Evolutionary conservation across 2,797 vertebrate species (phyloP).

Genomic region (Cheirogaleus major): DNA sequence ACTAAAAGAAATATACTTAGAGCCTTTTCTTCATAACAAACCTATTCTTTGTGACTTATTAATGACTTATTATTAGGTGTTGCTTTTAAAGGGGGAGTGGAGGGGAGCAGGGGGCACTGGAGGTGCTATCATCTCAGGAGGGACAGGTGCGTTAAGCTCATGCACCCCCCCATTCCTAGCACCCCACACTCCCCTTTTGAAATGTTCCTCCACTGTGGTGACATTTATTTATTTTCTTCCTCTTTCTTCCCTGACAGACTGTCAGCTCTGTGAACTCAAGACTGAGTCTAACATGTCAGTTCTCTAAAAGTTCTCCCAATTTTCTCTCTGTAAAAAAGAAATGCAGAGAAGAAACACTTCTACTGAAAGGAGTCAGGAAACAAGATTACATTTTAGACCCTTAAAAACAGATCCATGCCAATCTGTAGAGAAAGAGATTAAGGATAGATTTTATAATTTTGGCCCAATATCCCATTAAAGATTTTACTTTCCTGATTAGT

Average conservation of each 20-base stretch:
- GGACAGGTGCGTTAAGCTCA: neutral
- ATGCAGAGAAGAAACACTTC: neutral
- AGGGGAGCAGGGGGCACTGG: neutral
- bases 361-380: neutral
- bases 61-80: neutral
- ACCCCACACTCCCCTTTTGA: neutral
- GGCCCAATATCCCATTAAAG: neutral
- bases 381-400: neutral
- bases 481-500: neutral
- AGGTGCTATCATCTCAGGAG: neutral
- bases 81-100: neutral
- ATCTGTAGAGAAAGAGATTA: neutral
- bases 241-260: neutral
- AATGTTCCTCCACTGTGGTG: neutral
- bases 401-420: neutral
- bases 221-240: conserved; percentile 8
- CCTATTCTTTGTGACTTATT: neutral
- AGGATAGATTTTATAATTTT: neutral
- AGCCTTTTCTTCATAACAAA: neutral
- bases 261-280: neutral
- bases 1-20: neutral
- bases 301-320: neutral
- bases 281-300: neutral
- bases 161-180: neutral
- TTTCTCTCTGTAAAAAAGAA: neutral